A percentile compares a stretch with the other conserved stretches of the same genome.
Conservation (phyloP, 2,888 invertebrate species). For the Zygogramma bicolorata region DNA sequence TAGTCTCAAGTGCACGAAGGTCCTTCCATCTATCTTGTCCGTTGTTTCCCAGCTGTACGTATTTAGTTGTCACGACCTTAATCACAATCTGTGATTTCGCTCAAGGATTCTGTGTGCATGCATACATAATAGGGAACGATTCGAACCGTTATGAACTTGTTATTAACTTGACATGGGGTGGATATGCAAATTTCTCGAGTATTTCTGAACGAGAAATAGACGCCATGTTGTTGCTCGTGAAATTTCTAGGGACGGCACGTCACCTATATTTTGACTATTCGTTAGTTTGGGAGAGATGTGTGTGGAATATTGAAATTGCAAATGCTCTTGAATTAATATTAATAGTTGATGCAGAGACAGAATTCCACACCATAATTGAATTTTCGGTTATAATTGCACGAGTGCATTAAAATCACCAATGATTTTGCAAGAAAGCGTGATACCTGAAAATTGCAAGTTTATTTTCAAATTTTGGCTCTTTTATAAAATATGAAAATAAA, state of each 20-base stretch:
- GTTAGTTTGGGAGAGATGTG: too few species aligned
- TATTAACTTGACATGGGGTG: slow-evolving; percentile 32
- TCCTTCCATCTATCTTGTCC: neutral
- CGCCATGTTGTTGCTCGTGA: neutral
- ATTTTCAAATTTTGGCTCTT: too few species aligned
- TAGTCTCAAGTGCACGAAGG: neutral
- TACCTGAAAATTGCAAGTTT: too few species aligned
- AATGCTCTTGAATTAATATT: too few species aligned
- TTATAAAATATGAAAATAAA: too few species aligned
- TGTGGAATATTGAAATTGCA: too few species aligned
- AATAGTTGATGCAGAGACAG: too few species aligned
- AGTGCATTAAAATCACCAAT: too few species aligned
- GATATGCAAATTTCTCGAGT: slow-evolving; percentile 31
- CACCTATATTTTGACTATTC: too few species aligned
- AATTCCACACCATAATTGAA: too few species aligned
- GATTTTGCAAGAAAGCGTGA: too few species aligned
- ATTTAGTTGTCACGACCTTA: slow-evolving; percentile 6
- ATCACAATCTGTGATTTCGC: slow-evolving; percentile 8
- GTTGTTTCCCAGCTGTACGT: neutral
- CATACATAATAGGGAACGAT: slow-evolving; percentile 11
- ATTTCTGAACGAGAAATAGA: neutral
- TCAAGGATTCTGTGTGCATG: neutral
- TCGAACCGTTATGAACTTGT: slow-evolving; percentile 9
- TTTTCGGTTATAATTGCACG: too few species aligned
- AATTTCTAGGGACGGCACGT: neutral